A percentile compares a stretch with the other conserved stretches of the same genome.
These are phyloP conservation scores for Spodoptera frugiperda DNA, from an alignment of 1,140 invertebrate genomes.

Conservation along the genomic window DNA sequence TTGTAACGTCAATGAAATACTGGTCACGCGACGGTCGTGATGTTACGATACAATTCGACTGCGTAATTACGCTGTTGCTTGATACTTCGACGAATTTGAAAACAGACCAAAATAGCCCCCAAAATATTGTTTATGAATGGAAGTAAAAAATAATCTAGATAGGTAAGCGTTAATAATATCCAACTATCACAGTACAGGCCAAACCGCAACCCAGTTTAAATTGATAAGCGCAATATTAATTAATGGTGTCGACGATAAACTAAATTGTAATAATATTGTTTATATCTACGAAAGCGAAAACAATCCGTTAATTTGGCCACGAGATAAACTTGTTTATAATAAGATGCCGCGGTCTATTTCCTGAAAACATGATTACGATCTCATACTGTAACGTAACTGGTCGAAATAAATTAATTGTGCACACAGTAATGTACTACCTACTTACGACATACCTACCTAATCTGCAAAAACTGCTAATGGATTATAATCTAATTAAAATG, in stretches of 20 bases:
- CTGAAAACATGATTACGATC: conserved; percentile 46
- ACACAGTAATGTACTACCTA: neutral
- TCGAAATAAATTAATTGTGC: conserved; percentile 17
- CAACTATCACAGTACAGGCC: conserved; percentile 34
- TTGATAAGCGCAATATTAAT: conserved; percentile 72
- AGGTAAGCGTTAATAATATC: conserved; percentile 48
- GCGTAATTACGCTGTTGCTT: conserved; percentile 14
- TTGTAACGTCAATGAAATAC: conserved; percentile 20
- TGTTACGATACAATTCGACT: conserved; percentile 8
- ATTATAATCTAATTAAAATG: conserved; percentile 11
- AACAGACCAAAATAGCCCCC: neutral
- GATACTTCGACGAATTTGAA: conserved; percentile 4
- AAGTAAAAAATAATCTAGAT: conserved; percentile 39
- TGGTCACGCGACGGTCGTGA: conserved; percentile 20
- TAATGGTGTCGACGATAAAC: conserved; percentile 72
- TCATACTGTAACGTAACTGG: conserved; percentile 15
- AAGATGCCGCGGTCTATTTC: conserved; percentile 51
- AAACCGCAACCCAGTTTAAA: conserved; percentile 64
- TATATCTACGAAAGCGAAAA: conserved; percentile 67
- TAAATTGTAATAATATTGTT: conserved; percentile 61
- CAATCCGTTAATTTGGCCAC: conserved; percentile 51
- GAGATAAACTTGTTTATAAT: conserved; percentile 58
- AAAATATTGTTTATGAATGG: conserved; percentile 30
- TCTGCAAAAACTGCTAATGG: neutral
- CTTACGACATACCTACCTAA: conserved; percentile 2